A percentile compares a stretch with the other conserved stretches of the same genome.
Conservation (phyloP, 2,113 vertebrate genomes). For the Pollachius pollachius region DNA sequence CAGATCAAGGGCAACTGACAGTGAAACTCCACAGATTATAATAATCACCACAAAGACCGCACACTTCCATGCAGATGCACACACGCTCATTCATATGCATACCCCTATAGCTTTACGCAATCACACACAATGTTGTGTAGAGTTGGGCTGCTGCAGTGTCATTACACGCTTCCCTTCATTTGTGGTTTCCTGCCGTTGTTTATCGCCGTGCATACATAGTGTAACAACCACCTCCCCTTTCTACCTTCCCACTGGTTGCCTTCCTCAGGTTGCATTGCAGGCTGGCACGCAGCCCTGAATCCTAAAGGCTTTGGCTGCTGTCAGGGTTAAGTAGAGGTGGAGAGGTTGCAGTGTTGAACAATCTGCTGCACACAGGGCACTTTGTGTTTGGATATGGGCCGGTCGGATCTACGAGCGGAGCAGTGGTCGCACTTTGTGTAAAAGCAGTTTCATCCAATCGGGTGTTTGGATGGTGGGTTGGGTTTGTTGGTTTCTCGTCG, state of each 20-base stretch:
- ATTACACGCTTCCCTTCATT: conserved; percentile 25
- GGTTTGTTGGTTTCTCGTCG: too few relatives aligned
- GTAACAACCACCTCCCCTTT: conserved; percentile 33
- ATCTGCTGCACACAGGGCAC: too few relatives aligned
- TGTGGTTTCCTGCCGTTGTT: conserved; percentile 8
- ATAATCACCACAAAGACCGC: conserved; percentile 47
- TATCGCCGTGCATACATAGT: background rate
- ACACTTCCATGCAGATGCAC: conserved; percentile 9
- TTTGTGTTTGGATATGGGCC: too few relatives aligned
- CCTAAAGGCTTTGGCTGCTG: background rate
- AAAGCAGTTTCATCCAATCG: too few relatives aligned
- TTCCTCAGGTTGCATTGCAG: conserved; percentile 8
- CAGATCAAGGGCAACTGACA: conserved; percentile 51
- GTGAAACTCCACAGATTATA: conserved; percentile 60
- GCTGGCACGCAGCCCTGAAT: background rate
- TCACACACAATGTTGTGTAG: conserved; percentile 5
- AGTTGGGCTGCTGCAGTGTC: conserved; percentile 22
- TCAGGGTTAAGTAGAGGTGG: background rate
- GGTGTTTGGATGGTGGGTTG: too few relatives aligned
- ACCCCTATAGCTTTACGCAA: conserved; percentile 2
- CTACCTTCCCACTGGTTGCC: conserved; percentile 10
- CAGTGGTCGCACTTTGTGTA: too few relatives aligned
- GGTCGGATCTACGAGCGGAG: too few relatives aligned
- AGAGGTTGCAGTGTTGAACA: too few relatives aligned
- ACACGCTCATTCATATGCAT: conserved; percentile 4